These are phyloP conservation scores for Phragmatobia fuliginosa DNA, from an alignment of 2,888 invertebrate genomes.

Conservation along the genomic window DNA sequence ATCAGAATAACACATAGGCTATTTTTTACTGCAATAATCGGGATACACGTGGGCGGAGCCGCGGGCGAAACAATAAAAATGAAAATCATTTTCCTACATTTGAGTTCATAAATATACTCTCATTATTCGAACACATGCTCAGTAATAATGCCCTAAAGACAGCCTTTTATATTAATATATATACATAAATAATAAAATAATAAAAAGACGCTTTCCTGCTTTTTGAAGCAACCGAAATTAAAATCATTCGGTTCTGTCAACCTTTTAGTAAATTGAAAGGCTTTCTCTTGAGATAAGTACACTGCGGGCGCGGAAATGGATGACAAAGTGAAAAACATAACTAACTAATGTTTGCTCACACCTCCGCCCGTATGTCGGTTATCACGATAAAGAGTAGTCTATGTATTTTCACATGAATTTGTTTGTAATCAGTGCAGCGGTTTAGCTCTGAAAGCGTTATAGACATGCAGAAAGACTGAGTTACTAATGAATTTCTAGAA, in stretches of 20 bases:
- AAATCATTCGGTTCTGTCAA: constrained; percentile 52
- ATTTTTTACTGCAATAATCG: too few relatives aligned
- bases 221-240: constrained; percentile 42
- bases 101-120: neutral
- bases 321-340: neutral
- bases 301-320: constrained; percentile 12
- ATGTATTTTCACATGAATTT: too few relatives aligned
- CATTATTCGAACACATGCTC: constrained; percentile 9
- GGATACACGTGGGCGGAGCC: too few relatives aligned
- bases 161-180: constrained; percentile 14
- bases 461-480: too few relatives aligned
- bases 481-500: too few relatives aligned
- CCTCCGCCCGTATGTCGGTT: too few relatives aligned
- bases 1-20: too few relatives aligned
- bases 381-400: too few relatives aligned
- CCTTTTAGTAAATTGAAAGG: constrained; percentile 59
- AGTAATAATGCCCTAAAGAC: constrained; percentile 15
- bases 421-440: too few relatives aligned
- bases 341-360: too few relatives aligned
- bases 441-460: too few relatives aligned
- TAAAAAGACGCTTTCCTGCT: constrained; percentile 19
- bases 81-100: constrained; percentile 1
- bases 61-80: neutral
- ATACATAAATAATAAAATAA: constrained; percentile 21
- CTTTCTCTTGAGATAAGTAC: constrained; percentile 41